Evolutionary conservation across 1,140 invertebrate species (phyloP), one percentile per base, ranked within the genome.

Genomic region (Eriocheir sinensis): DNA sequence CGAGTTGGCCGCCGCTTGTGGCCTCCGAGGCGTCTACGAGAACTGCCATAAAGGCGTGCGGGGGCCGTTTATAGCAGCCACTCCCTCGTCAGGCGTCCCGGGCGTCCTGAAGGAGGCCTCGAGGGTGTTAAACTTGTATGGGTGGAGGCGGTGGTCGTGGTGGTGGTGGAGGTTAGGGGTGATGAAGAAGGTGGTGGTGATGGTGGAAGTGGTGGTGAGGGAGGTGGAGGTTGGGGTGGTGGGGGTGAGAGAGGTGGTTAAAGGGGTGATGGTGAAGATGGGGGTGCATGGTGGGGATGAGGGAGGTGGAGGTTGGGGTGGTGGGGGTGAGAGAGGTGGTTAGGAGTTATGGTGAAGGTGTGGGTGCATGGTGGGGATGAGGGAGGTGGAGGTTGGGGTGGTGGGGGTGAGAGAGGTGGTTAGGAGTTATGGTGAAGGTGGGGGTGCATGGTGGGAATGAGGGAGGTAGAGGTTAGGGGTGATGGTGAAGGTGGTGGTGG

Each of bases 101-200:
- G 48, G 48, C 48, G 48, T 53, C 48, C 48, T 17, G 48, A 53
- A 17, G 48, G 12, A 53, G 48, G 48, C 21, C 48, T 53, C 48
- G 12, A 17, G 12, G 48, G 48, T 53, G 48, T 53, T 53, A 53
- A 53, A 53, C 48, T 53, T 53, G 48, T 53, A 53, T 53, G 48
- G 48, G 80, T 83, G 80, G 80, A 27, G 80, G 34, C 30, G 80
- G 80, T 83, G 80, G 80, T 83, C 17, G 34, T 83, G 80, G 80
- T 81, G 60, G 60, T 72, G 60, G 27, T 72, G 60, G 60, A 15
- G 60, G 60, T 72, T n/a, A 72, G 12, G 60, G 60, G 12, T 12
- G 21, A 36, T 9, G 80, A n/a, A 27, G 80, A 36, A 32, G 80
- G 80, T n/a, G 3, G 80, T 83, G n/a, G 80, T n/a, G 12, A 83